These are phyloP conservation scores for Sialia sialis DNA, from an alignment of 2,113 vertebrate genomes.

Conservation along the genomic window DNA sequence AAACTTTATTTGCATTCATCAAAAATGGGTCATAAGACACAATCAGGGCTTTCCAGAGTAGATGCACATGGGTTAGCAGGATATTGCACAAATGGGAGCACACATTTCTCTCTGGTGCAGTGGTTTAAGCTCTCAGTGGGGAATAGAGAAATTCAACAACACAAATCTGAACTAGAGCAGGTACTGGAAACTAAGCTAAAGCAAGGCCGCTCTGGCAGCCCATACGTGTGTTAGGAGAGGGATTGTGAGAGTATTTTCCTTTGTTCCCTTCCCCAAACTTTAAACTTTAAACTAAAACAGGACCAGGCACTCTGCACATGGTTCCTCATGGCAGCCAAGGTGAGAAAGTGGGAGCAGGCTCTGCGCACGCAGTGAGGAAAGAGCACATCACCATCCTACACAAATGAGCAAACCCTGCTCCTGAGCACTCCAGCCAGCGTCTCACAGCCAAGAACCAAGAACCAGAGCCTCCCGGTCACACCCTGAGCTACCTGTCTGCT, in stretches of 20 bases:
- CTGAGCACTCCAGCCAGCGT: background rate
- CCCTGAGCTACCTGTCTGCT: background rate
- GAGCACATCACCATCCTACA: background rate
- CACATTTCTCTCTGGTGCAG: background rate
- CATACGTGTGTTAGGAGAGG: background rate
- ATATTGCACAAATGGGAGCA: background rate
- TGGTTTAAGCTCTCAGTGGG: background rate
- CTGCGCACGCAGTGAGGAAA: accelerated
- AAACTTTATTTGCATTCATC: background rate
- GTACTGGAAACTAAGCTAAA: background rate
- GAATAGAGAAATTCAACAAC: background rate
- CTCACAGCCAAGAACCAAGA: background rate
- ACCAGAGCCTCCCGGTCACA: background rate
- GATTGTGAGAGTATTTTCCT: background rate
- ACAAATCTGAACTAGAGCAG: background rate
- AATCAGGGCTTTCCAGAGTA: background rate
- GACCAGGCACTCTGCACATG: accelerated
- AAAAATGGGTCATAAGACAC: background rate
- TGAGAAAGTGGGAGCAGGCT: background rate
- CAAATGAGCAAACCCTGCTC: background rate
- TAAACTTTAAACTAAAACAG: too few species aligned
- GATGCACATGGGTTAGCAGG: background rate
- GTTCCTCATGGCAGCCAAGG: background rate
- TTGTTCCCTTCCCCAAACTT: background rate
- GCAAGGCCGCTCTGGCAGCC: background rate